These are phyloP conservation scores for Melanerpes aurifrons DNA, from an alignment of 2,113 vertebrate species.

Conservation along the genomic window DNA sequence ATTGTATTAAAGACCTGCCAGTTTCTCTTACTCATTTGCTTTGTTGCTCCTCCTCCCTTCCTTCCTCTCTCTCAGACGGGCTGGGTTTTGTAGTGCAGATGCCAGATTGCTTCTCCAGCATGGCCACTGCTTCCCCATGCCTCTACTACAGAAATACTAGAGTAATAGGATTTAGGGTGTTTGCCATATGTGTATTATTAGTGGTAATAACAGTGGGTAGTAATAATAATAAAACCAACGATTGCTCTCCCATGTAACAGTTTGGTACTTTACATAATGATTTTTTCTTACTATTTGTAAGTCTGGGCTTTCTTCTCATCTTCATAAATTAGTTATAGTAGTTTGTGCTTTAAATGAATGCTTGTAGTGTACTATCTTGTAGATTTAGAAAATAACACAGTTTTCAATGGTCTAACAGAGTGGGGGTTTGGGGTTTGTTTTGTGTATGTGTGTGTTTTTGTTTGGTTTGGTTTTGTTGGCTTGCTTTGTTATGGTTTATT, in stretches of 20 bases:
- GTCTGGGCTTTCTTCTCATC: neutral
- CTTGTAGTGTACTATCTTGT: neutral
- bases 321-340: neutral
- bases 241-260: neutral
- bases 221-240: neutral
- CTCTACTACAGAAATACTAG: conserved; percentile 25
- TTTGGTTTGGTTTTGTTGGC: too few species aligned
- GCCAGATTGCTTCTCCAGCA: neutral
- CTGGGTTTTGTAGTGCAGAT: conserved; percentile 7
- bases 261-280: neutral
- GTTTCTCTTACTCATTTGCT: conserved; percentile 42
- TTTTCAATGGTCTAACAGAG: conserved; percentile 4
- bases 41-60: conserved; percentile 42
- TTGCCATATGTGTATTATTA: neutral
- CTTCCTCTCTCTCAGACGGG: conserved; percentile 53
- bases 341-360: neutral
- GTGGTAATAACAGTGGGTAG: neutral
- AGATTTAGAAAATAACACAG: neutral
- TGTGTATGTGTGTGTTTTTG: too few species aligned
- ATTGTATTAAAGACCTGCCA: conserved; percentile 38
- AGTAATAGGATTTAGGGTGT: neutral
- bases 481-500: too few species aligned
- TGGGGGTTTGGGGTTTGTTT: neutral
- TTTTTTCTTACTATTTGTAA: neutral
- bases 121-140: neutral